Evolutionary conservation across 1,140 invertebrate species (phyloP), one percentile per base, ranked within the genome.

Genomic region (Trichogramma pretiosum): DNA sequence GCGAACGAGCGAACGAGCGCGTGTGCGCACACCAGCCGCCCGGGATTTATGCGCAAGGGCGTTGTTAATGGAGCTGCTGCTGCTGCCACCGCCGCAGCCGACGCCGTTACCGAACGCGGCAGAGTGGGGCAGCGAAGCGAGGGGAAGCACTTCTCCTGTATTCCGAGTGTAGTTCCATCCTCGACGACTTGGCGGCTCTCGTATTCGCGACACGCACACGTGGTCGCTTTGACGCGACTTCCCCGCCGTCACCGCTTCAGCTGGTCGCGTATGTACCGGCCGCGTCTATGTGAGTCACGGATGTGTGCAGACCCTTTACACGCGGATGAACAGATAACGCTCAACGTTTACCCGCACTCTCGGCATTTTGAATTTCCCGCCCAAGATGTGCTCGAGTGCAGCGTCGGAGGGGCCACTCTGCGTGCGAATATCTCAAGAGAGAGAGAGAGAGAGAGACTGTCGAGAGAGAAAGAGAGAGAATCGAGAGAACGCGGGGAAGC

Each of bases 21-120:
- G 52, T 28, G 38, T 38, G 22, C 38, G 37, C 34, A 46, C 54
- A 50, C 54, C 46, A 46, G 51, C 54, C 40, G 34, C 53, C 48
- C 48, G 45, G 63, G 63, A 70, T 70, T 72, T 72, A 72, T 72
- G 68, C 65, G 69, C 68, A 68, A 70, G 67, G 68, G 68, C 69
- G 68, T 70, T 70, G 66, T 68, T 70, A 68, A 68, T 68, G 62
- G 64, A 52, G 5, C 5, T 5, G 5, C 24, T 11, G 24, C 24
- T 28, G 24, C 5, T 28, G n/a, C n/a, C n/a, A n/a, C n/a, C n/a
- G n/a, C n/a, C n/a, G n/a, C n/a, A n/a, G n/a, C n/a, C n/a, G n/a
- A n/a, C n/a, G n/a, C n/a, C n/a, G n/a, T n/a, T n/a, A n/a, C n/a
- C n/a, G n/a, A n/a, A n/a, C n/a, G n/a, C n/a, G 58, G 56, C 60